Evolutionary conservation across 2,113 vertebrate genomes (phyloP).

Genomic region (Psittacula cyanocephala): DNA sequence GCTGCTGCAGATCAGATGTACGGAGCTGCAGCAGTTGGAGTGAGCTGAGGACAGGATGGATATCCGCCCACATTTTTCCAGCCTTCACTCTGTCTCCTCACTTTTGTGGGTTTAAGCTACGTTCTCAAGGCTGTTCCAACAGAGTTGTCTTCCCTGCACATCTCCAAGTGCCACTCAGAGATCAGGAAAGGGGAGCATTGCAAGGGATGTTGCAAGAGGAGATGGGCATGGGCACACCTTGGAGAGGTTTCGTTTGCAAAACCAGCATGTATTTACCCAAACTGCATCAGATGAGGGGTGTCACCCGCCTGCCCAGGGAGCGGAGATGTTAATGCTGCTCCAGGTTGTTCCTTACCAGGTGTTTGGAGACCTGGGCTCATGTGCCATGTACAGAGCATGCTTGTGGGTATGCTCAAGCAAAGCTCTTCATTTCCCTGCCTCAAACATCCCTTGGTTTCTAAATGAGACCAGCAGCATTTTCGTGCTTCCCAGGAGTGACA

Average conservation of each 20-base stretch:
- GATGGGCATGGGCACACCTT: not conserved
- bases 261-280: not conserved
- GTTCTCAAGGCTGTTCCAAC: not conserved
- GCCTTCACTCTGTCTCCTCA: constrained; percentile 33
- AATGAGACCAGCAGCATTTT: not conserved
- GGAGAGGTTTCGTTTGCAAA: not conserved
- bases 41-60: constrained; percentile 61
- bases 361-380: not conserved
- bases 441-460: not conserved
- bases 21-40: constrained; percentile 38
- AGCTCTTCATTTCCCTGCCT: not conserved
- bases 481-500: not conserved
- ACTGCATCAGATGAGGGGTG: not conserved
- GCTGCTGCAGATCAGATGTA: constrained; percentile 42
- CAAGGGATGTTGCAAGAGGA: not conserved
- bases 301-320: not conserved
- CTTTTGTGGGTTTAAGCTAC: constrained; percentile 17
- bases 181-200: not conserved
- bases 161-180: not conserved
- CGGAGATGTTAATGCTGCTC: not conserved
- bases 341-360: not conserved
- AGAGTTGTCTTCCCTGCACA: not conserved
- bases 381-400: accelerated
- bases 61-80: constrained; percentile 46
- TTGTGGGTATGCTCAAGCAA: not conserved